phyloP scores from a whole-genome alignment of 2,113 vertebrate species.

The Ceyx margarethae region DNA sequence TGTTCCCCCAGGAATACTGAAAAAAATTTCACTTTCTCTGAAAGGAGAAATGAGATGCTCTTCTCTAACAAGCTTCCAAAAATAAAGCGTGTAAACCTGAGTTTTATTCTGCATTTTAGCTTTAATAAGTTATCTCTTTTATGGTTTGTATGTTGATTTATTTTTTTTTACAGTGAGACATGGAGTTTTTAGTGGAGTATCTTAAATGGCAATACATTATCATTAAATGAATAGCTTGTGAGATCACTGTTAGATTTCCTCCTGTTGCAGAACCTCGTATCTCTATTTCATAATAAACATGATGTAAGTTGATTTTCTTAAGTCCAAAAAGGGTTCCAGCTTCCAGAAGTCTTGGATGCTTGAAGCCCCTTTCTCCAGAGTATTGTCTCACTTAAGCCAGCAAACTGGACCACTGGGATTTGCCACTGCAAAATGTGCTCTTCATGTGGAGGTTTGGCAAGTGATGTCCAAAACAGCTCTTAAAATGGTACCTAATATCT shows the following conservation, averaged over 20 bases:
- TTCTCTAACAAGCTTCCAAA: not conserved
- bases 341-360: not conserved
- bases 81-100: not conserved
- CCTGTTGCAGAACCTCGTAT: not conserved
- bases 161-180: not conserved
- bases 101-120: not conserved
- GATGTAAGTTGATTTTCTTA: not conserved
- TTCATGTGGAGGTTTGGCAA: not conserved
- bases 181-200: not conserved
- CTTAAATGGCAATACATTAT: not conserved
- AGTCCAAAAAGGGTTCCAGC: not conserved
- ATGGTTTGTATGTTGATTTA: not conserved
- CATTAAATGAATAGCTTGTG: not conserved
- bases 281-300: not conserved
- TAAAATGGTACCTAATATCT: not conserved
- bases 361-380: not conserved
- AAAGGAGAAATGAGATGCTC: not conserved
- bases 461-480: not conserved
- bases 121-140: not conserved
- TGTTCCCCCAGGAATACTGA: not conserved
- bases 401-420: not conserved
- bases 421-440: not conserved
- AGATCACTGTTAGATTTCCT: not conserved
- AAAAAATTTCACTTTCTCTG: not conserved
- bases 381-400: not conserved